Percentiles rank a stretch among this genome's conserved stretches.
These are phyloP conservation scores for Clivina fossor DNA, from an alignment of 2,888 invertebrate species.

Conservation along the genomic window DNA sequence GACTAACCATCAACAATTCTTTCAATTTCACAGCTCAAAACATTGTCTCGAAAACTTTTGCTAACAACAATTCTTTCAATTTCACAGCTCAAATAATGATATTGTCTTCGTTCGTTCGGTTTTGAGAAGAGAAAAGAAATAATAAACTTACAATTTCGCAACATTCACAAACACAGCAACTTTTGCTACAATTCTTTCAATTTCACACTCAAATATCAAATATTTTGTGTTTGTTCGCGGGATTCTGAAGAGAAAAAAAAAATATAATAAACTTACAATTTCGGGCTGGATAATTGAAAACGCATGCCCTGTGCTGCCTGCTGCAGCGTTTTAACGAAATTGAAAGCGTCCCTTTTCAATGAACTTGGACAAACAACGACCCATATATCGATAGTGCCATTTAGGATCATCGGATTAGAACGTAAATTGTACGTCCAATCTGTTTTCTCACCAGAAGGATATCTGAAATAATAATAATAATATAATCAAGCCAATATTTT, in stretches of 20 bases:
- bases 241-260: not conserved
- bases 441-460: conserved; percentile 59
- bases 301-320: conserved; percentile 55
- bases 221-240: too few species aligned
- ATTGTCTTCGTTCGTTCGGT: too few species aligned
- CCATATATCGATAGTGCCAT: conserved; percentile 53
- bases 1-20: too few species aligned
- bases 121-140: conserved; percentile 35
- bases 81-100: too few species aligned
- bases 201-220: too few species aligned
- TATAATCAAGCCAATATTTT: too few species aligned
- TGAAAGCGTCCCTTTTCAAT: conserved; percentile 51
- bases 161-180: conserved; percentile 50
- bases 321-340: conserved; percentile 53
- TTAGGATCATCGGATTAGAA: conserved; percentile 51
- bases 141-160: conserved; percentile 50
- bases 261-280: conserved; percentile 46
- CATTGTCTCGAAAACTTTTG: too few species aligned
- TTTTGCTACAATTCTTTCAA: too few species aligned
- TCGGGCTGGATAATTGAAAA: conserved; percentile 55
- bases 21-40: too few species aligned
- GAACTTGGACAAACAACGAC: conserved; percentile 56
- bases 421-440: conserved; percentile 79
- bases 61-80: too few species aligned
- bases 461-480: conserved; percentile 41